phyloP scores from a whole-genome alignment of 2,113 vertebrate genomes.

The Capricornis sumatraensis region DNA sequence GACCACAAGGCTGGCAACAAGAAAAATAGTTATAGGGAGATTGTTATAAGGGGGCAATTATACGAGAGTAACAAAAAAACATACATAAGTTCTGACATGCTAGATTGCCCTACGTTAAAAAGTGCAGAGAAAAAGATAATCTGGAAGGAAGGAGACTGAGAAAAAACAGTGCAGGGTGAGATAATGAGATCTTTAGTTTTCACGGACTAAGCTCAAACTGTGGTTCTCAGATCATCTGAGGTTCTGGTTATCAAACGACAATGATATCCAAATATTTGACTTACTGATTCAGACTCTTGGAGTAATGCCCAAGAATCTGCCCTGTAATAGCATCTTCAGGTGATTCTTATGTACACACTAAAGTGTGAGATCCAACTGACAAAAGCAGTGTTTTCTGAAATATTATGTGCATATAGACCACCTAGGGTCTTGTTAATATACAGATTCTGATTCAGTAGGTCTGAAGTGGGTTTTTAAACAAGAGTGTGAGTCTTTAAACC shows the following conservation, averaged over 20 bases:
- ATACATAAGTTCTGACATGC: not conserved
- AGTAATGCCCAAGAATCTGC: not conserved
- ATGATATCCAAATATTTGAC: not conserved
- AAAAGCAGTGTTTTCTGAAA: not conserved
- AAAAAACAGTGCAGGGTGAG: not conserved
- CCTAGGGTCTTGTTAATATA: not conserved
- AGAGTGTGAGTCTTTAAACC: not conserved
- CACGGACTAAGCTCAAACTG: not conserved
- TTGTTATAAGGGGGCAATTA: not conserved
- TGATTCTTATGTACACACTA: not conserved
- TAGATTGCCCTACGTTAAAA: not conserved
- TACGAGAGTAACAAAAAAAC: not conserved
- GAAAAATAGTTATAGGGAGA: not conserved
- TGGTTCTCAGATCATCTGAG: not conserved
- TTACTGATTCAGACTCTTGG: not conserved
- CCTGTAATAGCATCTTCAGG: not conserved
- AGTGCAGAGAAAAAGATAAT: not conserved
- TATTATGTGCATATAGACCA: not conserved
- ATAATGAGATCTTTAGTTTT: conserved; percentile 13
- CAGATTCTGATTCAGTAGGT: not conserved
- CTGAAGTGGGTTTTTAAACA: not conserved
- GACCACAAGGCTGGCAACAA: not conserved
- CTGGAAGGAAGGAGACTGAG: not conserved
- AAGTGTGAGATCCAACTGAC: not conserved
- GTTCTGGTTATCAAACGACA: not conserved